Base-by-base conservation (phyloP, 2,113 vertebrate species). In the Cryptomyrus ogoouensis region DNA sequence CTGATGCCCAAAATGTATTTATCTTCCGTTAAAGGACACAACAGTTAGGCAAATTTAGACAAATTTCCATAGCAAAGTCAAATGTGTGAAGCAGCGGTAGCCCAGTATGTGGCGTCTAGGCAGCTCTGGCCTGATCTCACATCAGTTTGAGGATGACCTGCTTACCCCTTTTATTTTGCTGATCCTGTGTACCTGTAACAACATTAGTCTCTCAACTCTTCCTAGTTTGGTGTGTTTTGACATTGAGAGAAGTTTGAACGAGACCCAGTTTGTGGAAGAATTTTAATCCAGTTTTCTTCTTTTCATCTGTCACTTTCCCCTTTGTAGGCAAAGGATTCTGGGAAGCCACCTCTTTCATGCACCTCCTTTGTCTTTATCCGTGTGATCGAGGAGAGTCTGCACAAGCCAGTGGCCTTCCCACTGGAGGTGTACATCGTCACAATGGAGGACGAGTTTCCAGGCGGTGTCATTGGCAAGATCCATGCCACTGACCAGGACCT, bases 401-500 rank as follows among this genome's bases (percentile, higher is more conserved):
- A 99, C 92, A 97, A 97, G 46, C 98, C 98, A 0, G 97, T 97
- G 0, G 98, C 97, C 3, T 95, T 97, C 89, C 98, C 98, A 0
- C 92, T 99, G 56, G 97, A 99, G 83, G 96, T 99, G 80, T 97
- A 98, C 92, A 98, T 99, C 2, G 95, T 99, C 91, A 98, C 98
- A 27, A 97, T 99, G 97, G 98, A 99, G 94, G 98, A 99, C 0
- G 98, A 99, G 94, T 99, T 99, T 93, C 98, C 98, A 0, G 98
- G 98, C 0, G 98, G 98, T 4, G 98, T 99, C 42, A 99, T 99
- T 70, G 98, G 98, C 53, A 98, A 99, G 93, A 97, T 99, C 49
- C 98, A 99, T 0, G 98, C 98, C 89, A 98, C 97, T 0, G 98
- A 99, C 91, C 97, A 98, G 87, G 98, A 99, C 84, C 94, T 98